A percentile compares a stretch with the other conserved stretches of the same genome.
Evolutionary conservation across 1,140 invertebrate genomes (phyloP).

Genomic region (Drosophila sulfurigaster): DNA sequence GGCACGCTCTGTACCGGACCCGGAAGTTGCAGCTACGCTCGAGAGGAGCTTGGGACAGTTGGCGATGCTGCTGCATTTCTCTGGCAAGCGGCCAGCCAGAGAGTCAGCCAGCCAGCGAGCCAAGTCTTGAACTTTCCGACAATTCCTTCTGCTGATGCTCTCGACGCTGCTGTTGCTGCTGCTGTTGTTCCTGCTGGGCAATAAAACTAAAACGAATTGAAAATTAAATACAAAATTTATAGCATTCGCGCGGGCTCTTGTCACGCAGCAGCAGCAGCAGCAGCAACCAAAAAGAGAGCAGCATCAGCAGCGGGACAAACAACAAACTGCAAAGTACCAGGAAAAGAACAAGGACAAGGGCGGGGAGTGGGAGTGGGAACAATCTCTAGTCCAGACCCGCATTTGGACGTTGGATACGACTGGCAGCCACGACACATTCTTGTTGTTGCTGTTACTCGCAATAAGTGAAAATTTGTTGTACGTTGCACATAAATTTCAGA

Average conservation of each 20-base stretch:
- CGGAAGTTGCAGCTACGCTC: conserved; percentile 61
- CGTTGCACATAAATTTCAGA: conserved; percentile 75
- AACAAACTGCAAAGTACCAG: conserved; percentile 59
- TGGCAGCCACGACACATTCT: conserved; percentile 67
- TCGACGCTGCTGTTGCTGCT: conserved; percentile 1
- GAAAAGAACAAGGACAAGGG: not conserved
- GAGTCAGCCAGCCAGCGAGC: conserved; percentile 40
- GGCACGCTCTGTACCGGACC: conserved; percentile 30
- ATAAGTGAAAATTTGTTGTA: conserved; percentile 81
- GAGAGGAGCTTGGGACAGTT: conserved; percentile 29
- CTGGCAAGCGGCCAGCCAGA: conserved; percentile 54
- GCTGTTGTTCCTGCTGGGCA: conserved; percentile 39
- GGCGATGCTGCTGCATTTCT: conserved; percentile 14
- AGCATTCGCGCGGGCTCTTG: conserved; percentile 75
- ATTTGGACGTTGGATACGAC: conserved; percentile 20
- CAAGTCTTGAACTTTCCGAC: conserved; percentile 56
- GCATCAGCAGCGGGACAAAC: conserved; percentile 54
- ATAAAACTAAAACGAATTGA: conserved; percentile 80
- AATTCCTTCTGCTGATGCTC: conserved; percentile 27
- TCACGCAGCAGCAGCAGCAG: conserved; percentile 67
- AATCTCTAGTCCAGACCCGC: conserved; percentile 5
- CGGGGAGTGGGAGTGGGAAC: too few species aligned
- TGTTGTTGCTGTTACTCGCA: conserved; percentile 36
- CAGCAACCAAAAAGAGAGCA: conserved; percentile 26
- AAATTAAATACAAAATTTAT: conserved; percentile 82